phyloP scores from a whole-genome alignment of 2,797 vertebrate species.

The Hozukius guyotensis region DNA sequence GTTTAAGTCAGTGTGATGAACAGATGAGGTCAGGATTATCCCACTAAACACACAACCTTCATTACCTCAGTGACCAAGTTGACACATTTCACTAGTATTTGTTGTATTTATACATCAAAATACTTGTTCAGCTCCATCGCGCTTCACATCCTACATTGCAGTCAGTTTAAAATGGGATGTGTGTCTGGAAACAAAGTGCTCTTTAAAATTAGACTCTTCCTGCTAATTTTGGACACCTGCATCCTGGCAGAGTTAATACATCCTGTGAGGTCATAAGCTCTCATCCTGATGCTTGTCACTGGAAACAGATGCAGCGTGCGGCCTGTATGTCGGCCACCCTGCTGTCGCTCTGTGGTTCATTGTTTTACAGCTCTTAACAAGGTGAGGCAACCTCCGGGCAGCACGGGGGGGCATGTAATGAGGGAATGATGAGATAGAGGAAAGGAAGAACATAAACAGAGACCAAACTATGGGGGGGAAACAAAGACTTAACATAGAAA shows the following conservation, averaged over 20 bases:
- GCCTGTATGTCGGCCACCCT: slow-evolving; percentile 20
- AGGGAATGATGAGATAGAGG: slow-evolving; percentile 10
- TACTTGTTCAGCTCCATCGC: not conserved
- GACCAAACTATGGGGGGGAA: not conserved
- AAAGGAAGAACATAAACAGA: not conserved
- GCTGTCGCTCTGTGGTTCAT: slow-evolving; percentile 30
- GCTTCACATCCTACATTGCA: not conserved
- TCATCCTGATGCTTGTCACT: slow-evolving; percentile 48
- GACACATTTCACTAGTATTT: slow-evolving; percentile 8
- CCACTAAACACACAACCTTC: slow-evolving; percentile 1
- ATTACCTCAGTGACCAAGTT: slow-evolving; percentile 16
- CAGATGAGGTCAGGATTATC: slow-evolving; percentile 49
- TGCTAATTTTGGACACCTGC: slow-evolving; percentile 75
- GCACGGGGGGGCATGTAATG: not conserved
- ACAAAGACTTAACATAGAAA: not conserved
- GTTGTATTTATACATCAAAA: not conserved
- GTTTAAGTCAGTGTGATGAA: slow-evolving; percentile 22
- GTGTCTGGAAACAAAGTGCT: slow-evolving; percentile 42
- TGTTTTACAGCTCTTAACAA: slow-evolving; percentile 21
- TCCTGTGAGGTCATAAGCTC: slow-evolving; percentile 66
- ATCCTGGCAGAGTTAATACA: slow-evolving; percentile 76
- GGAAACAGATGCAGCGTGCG: slow-evolving; percentile 57
- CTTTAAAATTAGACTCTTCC: slow-evolving; percentile 74
- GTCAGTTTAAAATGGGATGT: slow-evolving; percentile 16
- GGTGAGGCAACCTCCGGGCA: slow-evolving; percentile 28